Evolutionary conservation across 1,140 invertebrate genomes (phyloP).

Genomic region (Drosophila asahinai): DNA sequence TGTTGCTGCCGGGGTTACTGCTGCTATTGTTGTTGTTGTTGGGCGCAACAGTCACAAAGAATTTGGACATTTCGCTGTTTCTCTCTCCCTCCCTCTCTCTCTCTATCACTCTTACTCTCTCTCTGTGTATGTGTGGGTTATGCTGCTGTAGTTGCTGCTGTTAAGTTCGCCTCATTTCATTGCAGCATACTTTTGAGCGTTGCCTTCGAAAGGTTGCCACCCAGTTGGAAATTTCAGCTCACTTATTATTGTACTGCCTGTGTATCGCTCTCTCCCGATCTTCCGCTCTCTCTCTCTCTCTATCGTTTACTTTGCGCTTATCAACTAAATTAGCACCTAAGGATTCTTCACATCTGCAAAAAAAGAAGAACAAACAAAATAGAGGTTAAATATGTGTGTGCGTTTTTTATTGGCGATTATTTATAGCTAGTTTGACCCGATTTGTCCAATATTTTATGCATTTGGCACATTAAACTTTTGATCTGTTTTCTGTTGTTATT

Average conservation of each 20-base stretch:
- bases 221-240: constrained; percentile 44
- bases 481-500: constrained; percentile 38
- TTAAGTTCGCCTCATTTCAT: constrained; percentile 37
- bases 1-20: constrained; percentile 18
- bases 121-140: constrained; percentile 10
- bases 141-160: constrained; percentile 17
- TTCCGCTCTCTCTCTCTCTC: constrained; percentile 5
- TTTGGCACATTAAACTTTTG: constrained; percentile 75
- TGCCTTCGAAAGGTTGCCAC: constrained; percentile 53
- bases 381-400: constrained; percentile 23
- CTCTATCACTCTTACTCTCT: constrained; percentile 21
- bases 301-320: constrained; percentile 65
- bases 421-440: constrained; percentile 38
- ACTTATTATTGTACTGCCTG: constrained; percentile 70
- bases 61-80: constrained; percentile 80
- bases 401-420: constrained; percentile 14
- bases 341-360: constrained; percentile 84
- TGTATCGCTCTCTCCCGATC: constrained; percentile 30
- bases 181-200: constrained; percentile 74
- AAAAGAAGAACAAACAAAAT: constrained; percentile 21
- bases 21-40: constrained; percentile 49
- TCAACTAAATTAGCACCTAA: constrained; percentile 85
- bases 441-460: constrained; percentile 61
- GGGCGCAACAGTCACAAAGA: constrained; percentile 66
- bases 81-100: constrained; percentile 23